Base-by-base conservation (phyloP, 2,888 invertebrate species). In the Sialis fuliginosa region DNA sequence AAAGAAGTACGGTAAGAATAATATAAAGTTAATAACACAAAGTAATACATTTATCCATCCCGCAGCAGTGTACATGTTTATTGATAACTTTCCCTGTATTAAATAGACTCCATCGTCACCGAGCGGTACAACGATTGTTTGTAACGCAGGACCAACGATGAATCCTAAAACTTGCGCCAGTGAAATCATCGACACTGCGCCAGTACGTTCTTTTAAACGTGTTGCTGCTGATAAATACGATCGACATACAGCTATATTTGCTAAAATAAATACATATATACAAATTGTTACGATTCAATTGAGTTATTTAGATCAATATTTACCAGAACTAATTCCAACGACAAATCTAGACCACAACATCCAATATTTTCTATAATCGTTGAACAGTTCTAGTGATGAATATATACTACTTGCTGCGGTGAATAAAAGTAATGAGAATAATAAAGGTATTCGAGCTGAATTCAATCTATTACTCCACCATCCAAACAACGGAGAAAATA, bases 21-120 rank as follows among this genome's bases (percentile, higher is more conserved):
- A 68, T 47, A 74, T 56, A 48, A 87, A 72, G 66, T 88, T 89
- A 41, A 79, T 49, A 6, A 81, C 55, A 9, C 85, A 82, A 57
- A 89, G 70, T 30, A 80, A 51, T 3, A 82, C 85, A 62, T 88
- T 88, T 55, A 86, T 77, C 88, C 88, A 88, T 5, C 86, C 88
- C 4, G 83, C 74, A 7, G 86, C 84, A 1, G 89, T 88, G 67
- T 83, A 90, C 89, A 90, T 89, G 63, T 89, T 83, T 41, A 89
- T 66, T 42, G 77, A 73, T 41, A 85, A 60, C 39, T 60, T 61
- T 6, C 74, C 65, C 49, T 62, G 59, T n/a, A 73, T 60, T 33
- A 77, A 50, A 50, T 63, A 60, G 46, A 68, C 63, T 1, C 83
- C 84, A 12, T 76, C 67, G 43, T 77, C 71, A 1, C 87, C 87